A percentile compares a stretch with the other conserved stretches of the same genome.
Conservation (phyloP, 2,797 vertebrate genomes). For the Neopelma chrysocephalum region DNA sequence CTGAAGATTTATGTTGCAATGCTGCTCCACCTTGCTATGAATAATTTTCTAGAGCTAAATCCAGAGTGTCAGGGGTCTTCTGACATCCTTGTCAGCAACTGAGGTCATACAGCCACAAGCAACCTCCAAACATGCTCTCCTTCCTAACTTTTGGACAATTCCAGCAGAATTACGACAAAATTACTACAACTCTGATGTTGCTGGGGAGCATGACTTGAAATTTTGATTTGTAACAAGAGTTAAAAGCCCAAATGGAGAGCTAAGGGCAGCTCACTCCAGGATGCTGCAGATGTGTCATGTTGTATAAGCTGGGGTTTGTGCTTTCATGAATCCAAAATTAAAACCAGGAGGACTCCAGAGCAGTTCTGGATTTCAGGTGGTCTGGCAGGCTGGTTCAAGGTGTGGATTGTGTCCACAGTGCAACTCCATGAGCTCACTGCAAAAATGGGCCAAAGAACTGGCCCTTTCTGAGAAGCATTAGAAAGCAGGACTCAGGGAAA, state of each 20-base stretch:
- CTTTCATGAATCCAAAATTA: background rate
- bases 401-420: background rate
- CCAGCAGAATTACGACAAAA: background rate
- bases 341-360: background rate
- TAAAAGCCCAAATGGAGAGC: background rate
- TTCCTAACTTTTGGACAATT: background rate
- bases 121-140: background rate
- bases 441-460: background rate
- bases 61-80: background rate
- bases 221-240: background rate
- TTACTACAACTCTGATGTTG: background rate
- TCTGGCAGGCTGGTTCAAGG: background rate
- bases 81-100: background rate
- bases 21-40: background rate
- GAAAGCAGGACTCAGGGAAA: slow-evolving; percentile 4
- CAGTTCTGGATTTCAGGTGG: background rate
- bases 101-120: background rate
- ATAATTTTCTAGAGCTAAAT: background rate
- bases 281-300: background rate
- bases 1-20: background rate
- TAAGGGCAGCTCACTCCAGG: background rate
- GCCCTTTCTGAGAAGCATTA: background rate
- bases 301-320: too few species aligned
- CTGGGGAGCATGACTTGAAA: background rate
- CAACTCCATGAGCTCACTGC: background rate